A percentile compares a stretch with the other conserved stretches of the same genome.
Conservation (phyloP, 2,113 vertebrate species). For the Coptodon bakossiorum region DNA sequence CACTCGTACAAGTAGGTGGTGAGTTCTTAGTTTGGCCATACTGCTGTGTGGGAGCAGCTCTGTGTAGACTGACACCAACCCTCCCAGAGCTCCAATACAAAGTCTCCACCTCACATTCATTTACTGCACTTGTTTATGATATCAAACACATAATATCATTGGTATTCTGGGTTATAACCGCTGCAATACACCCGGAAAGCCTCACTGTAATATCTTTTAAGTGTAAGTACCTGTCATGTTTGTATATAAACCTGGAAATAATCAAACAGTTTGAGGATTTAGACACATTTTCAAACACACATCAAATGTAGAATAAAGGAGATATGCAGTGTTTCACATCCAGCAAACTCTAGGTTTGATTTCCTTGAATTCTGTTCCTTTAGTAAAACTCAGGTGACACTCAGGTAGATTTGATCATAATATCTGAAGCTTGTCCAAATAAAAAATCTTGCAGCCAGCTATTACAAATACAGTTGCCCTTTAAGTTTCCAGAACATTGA, state of each 20-base stretch:
- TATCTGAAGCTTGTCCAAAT: neutral
- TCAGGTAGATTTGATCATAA: neutral
- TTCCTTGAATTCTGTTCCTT: neutral
- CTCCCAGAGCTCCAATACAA: conserved; percentile 69
- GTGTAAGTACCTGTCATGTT: neutral
- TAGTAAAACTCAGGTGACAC: neutral
- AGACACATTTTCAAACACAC: neutral
- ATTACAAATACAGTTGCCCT: neutral
- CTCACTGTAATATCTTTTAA: neutral
- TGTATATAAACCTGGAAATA: neutral
- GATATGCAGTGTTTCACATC: neutral
- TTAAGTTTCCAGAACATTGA: neutral
- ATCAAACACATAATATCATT: neutral
- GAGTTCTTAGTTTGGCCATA: conserved; percentile 73
- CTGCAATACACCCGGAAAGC: neutral
- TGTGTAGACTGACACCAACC: conserved; percentile 60
- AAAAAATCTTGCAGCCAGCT: fast-evolving
- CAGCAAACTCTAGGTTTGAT: neutral
- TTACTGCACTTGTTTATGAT: neutral
- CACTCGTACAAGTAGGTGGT: conserved; percentile 76
- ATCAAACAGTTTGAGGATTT: neutral
- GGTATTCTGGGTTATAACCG: neutral
- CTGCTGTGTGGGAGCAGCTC: conserved; percentile 81
- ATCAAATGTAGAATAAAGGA: neutral
- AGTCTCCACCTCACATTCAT: neutral